Evolutionary conservation across 2,888 invertebrate genomes (phyloP).

Genomic region (Stenchaetothrips biformis): DNA sequence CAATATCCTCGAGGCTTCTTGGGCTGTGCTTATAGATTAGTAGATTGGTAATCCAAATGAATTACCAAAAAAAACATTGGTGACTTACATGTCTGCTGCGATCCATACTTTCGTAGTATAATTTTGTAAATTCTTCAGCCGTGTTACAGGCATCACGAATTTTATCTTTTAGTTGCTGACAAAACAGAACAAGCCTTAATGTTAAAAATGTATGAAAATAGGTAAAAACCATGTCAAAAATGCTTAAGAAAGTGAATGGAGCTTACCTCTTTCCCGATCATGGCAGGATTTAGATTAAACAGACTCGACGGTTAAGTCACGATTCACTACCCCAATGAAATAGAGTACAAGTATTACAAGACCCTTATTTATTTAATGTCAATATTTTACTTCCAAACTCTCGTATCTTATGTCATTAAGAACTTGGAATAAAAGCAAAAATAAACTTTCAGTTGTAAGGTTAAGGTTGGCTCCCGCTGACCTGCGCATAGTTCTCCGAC

Average conservation of each 20-base stretch:
- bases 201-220: not conserved
- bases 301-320: not conserved
- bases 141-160: conserved; percentile 77
- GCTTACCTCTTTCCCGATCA: conserved; percentile 26
- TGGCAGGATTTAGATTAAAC: not conserved
- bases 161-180: conserved; percentile 58
- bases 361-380: too few species aligned
- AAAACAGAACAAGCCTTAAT: conserved; percentile 38
- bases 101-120: conserved; percentile 85
- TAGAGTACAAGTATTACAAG: too few species aligned
- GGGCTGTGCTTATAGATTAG: not conserved
- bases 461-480: too few species aligned
- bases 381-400: too few species aligned
- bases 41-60: conserved; percentile 22
- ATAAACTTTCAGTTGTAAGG: too few species aligned
- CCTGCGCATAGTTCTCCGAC: too few species aligned
- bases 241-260: not conserved
- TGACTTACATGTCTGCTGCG: conserved; percentile 69
- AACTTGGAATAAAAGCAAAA: too few species aligned
- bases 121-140: conserved; percentile 81
- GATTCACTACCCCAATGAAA: too few species aligned
- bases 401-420: too few species aligned
- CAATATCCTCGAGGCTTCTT: not conserved
- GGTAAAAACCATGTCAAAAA: not conserved
- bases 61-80: conserved; percentile 28